phyloP scores from a whole-genome alignment of 2,888 invertebrate genomes.

The Alloscopus bannaensis region DNA sequence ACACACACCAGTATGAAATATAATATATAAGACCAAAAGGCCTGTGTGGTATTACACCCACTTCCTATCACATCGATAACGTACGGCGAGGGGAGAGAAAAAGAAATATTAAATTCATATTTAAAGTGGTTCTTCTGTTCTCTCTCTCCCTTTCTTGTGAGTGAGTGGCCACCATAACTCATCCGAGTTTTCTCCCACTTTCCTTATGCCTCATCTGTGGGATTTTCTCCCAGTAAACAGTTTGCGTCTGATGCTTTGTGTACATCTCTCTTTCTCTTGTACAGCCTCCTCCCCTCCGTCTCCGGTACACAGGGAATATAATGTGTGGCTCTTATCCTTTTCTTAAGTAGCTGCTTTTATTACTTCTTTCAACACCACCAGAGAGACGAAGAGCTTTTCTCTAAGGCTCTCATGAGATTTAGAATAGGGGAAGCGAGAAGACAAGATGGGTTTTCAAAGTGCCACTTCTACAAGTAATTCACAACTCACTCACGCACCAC shows the following conservation, averaged over 20 bases:
- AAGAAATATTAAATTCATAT: background rate
- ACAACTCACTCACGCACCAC: background rate
- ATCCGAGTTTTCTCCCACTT: background rate
- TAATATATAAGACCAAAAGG: too few relatives aligned
- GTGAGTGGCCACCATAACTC: background rate
- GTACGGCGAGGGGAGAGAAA: too few relatives aligned
- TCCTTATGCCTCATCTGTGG: background rate
- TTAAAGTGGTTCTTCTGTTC: constrained; percentile 2
- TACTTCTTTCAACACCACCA: constrained; percentile 21
- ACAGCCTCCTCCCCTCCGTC: background rate
- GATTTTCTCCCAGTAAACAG: background rate
- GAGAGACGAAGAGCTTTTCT: constrained; percentile 6
- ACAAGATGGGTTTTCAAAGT: background rate
- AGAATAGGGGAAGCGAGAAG: background rate
- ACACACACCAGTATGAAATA: too few relatives aligned
- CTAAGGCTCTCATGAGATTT: constrained; percentile 26
- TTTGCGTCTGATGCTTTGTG: background rate
- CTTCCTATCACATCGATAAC: too few relatives aligned
- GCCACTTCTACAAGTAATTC: background rate
- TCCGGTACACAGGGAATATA: background rate
- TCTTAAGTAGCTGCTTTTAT: constrained; percentile 15
- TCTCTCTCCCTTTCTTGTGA: background rate
- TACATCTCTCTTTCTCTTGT: background rate
- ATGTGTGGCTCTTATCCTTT: background rate
- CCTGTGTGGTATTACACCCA: too few relatives aligned